Evolutionary conservation across 2,113 vertebrate genomes (phyloP).

Genomic region (Megaceryle maxima): DNA sequence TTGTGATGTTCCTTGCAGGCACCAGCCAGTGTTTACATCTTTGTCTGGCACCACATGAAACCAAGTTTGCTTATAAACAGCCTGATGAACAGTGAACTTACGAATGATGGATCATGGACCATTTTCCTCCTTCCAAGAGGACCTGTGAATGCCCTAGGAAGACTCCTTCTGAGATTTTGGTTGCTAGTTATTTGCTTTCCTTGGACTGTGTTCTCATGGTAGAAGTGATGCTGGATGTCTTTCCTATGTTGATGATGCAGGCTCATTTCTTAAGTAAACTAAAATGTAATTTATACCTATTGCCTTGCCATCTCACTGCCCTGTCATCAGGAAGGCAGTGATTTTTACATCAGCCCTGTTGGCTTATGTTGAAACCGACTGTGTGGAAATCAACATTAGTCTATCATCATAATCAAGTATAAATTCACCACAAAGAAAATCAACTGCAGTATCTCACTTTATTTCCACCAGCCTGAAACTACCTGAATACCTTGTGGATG

Average conservation of each 20-base stretch:
- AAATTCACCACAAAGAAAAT: background rate
- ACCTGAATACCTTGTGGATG: background rate
- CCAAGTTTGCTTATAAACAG: background rate
- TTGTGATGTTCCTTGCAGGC: background rate
- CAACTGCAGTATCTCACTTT: background rate
- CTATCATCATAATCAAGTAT: background rate
- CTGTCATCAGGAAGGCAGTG: background rate
- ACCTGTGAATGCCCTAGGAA: background rate
- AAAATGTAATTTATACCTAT: background rate
- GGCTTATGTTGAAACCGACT: background rate
- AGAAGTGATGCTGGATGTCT: constrained; percentile 56
- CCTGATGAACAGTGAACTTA: background rate
- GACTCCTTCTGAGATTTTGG: background rate
- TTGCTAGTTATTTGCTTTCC: constrained; percentile 44
- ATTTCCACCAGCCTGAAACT: background rate
- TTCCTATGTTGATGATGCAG: constrained; percentile 36
- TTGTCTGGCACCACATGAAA: constrained; percentile 7
- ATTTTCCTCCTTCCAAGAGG: background rate
- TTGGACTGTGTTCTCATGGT: background rate
- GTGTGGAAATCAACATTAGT: background rate
- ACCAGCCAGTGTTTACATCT: background rate
- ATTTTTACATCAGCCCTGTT: background rate
- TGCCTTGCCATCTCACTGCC: background rate
- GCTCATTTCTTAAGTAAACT: constrained; percentile 31
- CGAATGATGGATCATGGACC: background rate